Conservation (phyloP, 2,888 invertebrate species). For the Apamea crenata region DNA sequence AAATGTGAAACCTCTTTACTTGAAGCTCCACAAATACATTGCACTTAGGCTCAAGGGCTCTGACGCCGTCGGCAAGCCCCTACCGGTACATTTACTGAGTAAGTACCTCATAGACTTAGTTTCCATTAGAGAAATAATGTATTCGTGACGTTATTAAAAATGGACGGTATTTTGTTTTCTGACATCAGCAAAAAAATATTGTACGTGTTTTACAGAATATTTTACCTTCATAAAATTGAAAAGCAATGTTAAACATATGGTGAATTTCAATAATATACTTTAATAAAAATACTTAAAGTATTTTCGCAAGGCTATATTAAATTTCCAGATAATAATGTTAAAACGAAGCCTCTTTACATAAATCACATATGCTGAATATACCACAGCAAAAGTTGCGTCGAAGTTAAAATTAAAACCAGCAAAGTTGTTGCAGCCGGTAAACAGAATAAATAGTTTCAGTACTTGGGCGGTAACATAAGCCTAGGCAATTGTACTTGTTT, state of each 20-base stretch:
- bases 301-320: not conserved
- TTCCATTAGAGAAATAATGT: constrained; percentile 7
- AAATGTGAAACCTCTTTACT: constrained; percentile 89
- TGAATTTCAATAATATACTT: not conserved
- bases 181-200: constrained; percentile 1
- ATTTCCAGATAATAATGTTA: constrained; percentile 9
- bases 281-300: not conserved
- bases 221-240: not conserved
- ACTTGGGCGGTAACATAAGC: constrained; percentile 33
- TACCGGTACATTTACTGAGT: constrained; percentile 89
- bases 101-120: constrained; percentile 72
- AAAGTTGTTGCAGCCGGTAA: constrained; percentile 49
- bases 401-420: constrained; percentile 63
- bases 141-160: not conserved
- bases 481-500: constrained; percentile 46
- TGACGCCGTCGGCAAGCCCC: constrained; percentile 85
- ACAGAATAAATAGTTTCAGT: constrained; percentile 53
- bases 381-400: constrained; percentile 31
- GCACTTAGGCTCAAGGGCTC: constrained; percentile 85
- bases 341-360: constrained; percentile 21
- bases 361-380: constrained; percentile 41
- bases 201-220: not conserved
- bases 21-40: constrained; percentile 89
- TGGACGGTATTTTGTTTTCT: not conserved
- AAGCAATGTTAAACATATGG: not conserved